These are phyloP conservation scores for Drosophila mauritiana DNA, from an alignment of 1,140 invertebrate species.

Conservation along the genomic window DNA sequence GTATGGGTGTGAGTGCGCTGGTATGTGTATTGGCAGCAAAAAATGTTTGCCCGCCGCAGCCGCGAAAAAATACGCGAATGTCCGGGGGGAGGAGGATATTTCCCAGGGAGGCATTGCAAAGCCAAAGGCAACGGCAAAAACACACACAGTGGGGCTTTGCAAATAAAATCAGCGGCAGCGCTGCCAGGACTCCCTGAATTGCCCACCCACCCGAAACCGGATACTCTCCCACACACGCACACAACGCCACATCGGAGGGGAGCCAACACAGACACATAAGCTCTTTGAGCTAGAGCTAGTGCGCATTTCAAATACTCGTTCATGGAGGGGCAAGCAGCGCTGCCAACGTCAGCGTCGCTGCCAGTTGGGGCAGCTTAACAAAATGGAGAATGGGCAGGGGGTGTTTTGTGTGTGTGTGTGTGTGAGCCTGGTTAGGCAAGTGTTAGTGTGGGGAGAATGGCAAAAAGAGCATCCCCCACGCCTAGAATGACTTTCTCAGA, in stretches of 20 bases:
- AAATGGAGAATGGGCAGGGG: conserved; percentile 62
- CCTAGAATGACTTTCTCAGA: conserved; percentile 3
- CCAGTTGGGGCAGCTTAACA: conserved; percentile 58
- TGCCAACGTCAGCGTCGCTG: conserved; percentile 48
- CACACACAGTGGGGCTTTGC: conserved; percentile 58
- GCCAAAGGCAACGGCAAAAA: conserved; percentile 42
- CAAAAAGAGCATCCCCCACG: conserved; percentile 21
- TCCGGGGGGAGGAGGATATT: conserved; percentile 26
- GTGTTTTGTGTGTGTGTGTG: not conserved
- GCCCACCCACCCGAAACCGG: conserved; percentile 62
- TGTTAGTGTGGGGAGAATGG: conserved; percentile 18
- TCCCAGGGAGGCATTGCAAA: conserved; percentile 57
- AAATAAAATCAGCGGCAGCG: conserved; percentile 72
- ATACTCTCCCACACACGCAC: conserved; percentile 21
- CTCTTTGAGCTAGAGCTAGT: conserved; percentile 79
- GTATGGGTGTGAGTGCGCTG: conserved; percentile 15
- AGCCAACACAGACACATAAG: conserved; percentile 37
- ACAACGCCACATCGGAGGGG: conserved; percentile 34
- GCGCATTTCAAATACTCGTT: conserved; percentile 77
- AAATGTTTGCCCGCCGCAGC: conserved; percentile 71
- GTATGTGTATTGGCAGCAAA: conserved; percentile 65
- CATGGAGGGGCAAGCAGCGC: conserved; percentile 64
- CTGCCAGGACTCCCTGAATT: conserved; percentile 22
- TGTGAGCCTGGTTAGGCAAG: conserved; percentile 8
- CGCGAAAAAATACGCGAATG: conserved; percentile 81